Evolutionary conservation across 1,140 invertebrate genomes (phyloP), one percentile per base, ranked within the genome.

Genomic region (Cotesia typhae): DNA sequence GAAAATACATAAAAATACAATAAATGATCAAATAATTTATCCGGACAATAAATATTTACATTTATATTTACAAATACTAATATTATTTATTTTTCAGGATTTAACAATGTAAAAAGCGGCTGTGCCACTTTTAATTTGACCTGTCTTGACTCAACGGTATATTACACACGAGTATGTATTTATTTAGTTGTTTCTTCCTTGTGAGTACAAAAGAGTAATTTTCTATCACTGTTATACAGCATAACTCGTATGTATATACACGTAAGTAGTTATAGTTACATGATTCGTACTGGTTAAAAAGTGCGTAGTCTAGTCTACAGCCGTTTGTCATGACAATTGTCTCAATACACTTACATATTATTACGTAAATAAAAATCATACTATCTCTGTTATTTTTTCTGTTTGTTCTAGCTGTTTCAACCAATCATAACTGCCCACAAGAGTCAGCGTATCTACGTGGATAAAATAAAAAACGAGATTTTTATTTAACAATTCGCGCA

Each of bases 121-220:
- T 47, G 67, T 69, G 60, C 72, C 72, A 69, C 59, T 64, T 73
- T 73, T 69, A 35, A 69, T 73, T 69, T 64, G 66, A 73, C 71
- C 65, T 73, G 70, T 71, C 63, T 72, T 36, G 52, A 53, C 63
- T 66, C 35, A n/a, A 41, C 51, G 65, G 55, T 47, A 47, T 66
- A 17, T 41, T 51, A 36, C 60, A 9, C 20, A 20, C 9, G 20
- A 28, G 1, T 17, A 37, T 20, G n/a, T 9, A 38, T 65, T 7
- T n/a, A 10, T n/a, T 65, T 51, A 17, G 20, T 63, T 37, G 37
- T 63, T 10, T 47, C 41, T 47, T 47, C 2, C 10, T 6, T 3
- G 41, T 47, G 6, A 2, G 41, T 47, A 47, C 10, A 47, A 9
- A 47, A 47, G 6, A 47, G 3, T 10, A 47, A 47, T 47, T 47